Base-by-base conservation (phyloP, 1,140 invertebrate genomes). In the Drosophila neocordata region DNA sequence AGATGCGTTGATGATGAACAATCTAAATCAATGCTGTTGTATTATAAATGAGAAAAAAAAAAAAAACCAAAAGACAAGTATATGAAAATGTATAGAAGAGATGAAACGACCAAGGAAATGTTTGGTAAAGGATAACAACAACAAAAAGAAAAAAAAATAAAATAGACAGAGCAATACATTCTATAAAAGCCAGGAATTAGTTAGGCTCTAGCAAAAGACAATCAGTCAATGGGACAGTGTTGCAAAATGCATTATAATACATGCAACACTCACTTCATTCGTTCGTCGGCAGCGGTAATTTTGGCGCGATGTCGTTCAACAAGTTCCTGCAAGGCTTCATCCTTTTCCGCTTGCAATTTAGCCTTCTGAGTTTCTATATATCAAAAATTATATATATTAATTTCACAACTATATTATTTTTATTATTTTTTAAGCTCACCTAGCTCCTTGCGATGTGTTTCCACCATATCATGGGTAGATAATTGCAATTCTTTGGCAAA, bases 391-490 rank as follows among this genome's bases (percentile, higher is more conserved):
- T 24, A 2, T 0, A 24, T 24, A 24, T 2, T 24, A 2, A 24
- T 24, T 24, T 53, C 4, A 52, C 9, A 44, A 24, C 38, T 38
- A 38, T 12, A 41, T 38, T 51, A 9, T n/a, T 18, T 22, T 24
- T 35, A 38, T 55, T 15, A 1, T 34, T 31, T 31, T 31, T 31
- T 1, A 31, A 31, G 27, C 6, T 31, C 88, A 95, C 94, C 93
- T 78, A 95, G 79, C 91, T 95, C 93, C 73, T 93, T 91, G 65
- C 93, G 92, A 87, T 95, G 93, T 61, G 93, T 81, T 24, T 93
- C 89, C 18, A 92, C 88, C 66, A 95, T 80, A 74, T 94, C 93
- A 79, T 95, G 94, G 11, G 83, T 92, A 44, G 80, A 76, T 1
- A 79, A 58, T 56, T 85, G 88, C 62, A 92, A 59, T 62, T 92